Evolutionary conservation across 2,888 invertebrate genomes (phyloP), one percentile per base, ranked within the genome.

Genomic region (Neocrepidodera transversa): DNA sequence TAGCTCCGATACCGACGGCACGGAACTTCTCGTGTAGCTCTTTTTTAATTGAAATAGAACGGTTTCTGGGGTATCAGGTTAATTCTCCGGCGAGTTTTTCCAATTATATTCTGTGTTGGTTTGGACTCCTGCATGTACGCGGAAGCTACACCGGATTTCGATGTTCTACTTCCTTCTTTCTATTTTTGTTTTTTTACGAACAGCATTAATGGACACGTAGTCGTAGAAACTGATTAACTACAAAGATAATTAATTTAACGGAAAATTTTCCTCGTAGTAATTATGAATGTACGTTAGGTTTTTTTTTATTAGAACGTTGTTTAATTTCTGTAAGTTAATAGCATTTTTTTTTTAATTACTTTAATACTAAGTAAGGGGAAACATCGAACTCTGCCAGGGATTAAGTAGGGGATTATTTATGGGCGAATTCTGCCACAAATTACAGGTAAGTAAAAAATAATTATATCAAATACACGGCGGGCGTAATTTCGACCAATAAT

Each of bases 11-110:
- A 17, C 17, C 43, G 16, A 10, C 17, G 40, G 42, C 51, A 42
- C 13, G 17, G 40, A 51, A 42, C 42, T 51, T 50, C 50, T 57
- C 57, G 35, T 45, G 50, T 50, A 51, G 43, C 36, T 51, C 45
- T 43, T 57, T 52, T n/a, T n/a, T n/a, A n/a, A n/a, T n/a, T n/a
- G n/a, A 52, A 52, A 58, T 58, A 48, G 52, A 58, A 58, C 52
- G 47, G 32, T 58, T 58, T 51, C 52, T 48, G 51, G 52, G 47
- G 53, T 43, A 52, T 58, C 40, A 32, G 52, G 47, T 51, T 51
- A 58, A 52, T 58, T 58, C 26, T 53, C 45, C 13, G 45, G 26
- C 53, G 53, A 42, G 23, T 43, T 53, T 53, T 53, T 52, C 52
- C 42, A 52, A 52, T 52, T 52, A 52, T 42, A 40, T 38, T 51